Percentiles rank a stretch among this genome's conserved stretches.
Evolutionary conservation across 2,888 invertebrate genomes (phyloP).

Genomic region (Argyresthia albistria): DNA sequence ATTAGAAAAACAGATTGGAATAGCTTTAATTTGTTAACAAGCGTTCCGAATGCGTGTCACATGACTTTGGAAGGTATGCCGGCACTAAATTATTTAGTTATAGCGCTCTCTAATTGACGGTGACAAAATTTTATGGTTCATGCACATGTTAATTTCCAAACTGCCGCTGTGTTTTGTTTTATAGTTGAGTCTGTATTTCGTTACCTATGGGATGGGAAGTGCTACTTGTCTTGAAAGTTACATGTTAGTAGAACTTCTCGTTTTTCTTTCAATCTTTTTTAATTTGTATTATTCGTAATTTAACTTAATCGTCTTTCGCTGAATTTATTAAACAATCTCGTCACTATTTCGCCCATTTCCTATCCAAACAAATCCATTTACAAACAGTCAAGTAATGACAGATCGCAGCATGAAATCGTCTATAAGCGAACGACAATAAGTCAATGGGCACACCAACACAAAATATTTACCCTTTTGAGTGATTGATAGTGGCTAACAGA

Average conservation of each 20-base stretch:
- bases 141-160: conserved; percentile 48
- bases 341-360: too few relatives aligned
- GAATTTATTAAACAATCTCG: too few relatives aligned
- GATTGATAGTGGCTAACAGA: conserved; percentile 64
- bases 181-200: too few relatives aligned
- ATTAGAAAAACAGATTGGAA: conserved; percentile 44
- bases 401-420: conserved; percentile 40
- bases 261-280: too few relatives aligned
- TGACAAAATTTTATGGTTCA: conserved; percentile 62
- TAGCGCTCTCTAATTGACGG: conserved; percentile 64
- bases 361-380: background rate
- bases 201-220: too few relatives aligned
- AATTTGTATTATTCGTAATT: too few relatives aligned
- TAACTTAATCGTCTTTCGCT: too few relatives aligned
- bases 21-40: conserved; percentile 70
- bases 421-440: conserved; percentile 46
- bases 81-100: conserved; percentile 53
- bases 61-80: conserved; percentile 47
- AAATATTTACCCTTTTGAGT: conserved; percentile 50
- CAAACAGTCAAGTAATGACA: conserved; percentile 15
- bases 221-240: too few relatives aligned
- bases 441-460: conserved; percentile 37
- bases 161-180: background rate
- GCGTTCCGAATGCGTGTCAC: conserved; percentile 63
- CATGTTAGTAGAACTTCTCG: too few relatives aligned